Evolutionary conservation across 2,797 vertebrate species (phyloP), one percentile per base, ranked within the genome.

Genomic region (Hydrophis major): DNA sequence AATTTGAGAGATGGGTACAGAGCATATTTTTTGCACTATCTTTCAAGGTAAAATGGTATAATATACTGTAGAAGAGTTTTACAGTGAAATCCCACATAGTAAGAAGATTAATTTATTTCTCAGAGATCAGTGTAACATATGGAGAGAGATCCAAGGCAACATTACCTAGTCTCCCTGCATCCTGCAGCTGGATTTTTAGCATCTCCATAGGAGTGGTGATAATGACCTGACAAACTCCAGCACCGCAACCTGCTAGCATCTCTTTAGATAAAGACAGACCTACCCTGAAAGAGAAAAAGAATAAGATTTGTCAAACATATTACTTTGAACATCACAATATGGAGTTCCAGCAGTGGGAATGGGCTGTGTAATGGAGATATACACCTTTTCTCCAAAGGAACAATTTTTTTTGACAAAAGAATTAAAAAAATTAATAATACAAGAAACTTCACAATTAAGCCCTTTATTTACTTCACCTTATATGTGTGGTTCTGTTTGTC

Each of bases 171-270:
- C 98, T 97, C 60, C 98, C 99, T 10, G 98, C 98, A 47, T 98
- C 98, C 96, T 99, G 99, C 90, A 99, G 97, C 97, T 99, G 99
- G 96, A 99, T 99, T 97, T 99, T 99, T 95, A 99, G 97, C 98
- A 99, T 99, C 97, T 99, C 99, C 98, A 98, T 99, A 92, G 99
- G 98, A 93, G 98, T 99, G 86, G 98, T 99, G 95, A 98, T 96
- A 60, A 99, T 97, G 95, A 99, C 98, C 98, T 99, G 96, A 89
- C 96, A 99, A 60, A 97, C 98, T 90, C 98, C 98, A 1, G 99
- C 98, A 78, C 99, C 98, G 0, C 98, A 99, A 28, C 98, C 99
- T 1, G 98, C 98, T 97, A 99, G 93, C 99, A 99, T 99, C 98
- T 98, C 97, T 93, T 95, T 96, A 2, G 97, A 0, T 91, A 99